phyloP scores from a whole-genome alignment of 2,797 vertebrate species.

The Apogon hyalosoma region DNA sequence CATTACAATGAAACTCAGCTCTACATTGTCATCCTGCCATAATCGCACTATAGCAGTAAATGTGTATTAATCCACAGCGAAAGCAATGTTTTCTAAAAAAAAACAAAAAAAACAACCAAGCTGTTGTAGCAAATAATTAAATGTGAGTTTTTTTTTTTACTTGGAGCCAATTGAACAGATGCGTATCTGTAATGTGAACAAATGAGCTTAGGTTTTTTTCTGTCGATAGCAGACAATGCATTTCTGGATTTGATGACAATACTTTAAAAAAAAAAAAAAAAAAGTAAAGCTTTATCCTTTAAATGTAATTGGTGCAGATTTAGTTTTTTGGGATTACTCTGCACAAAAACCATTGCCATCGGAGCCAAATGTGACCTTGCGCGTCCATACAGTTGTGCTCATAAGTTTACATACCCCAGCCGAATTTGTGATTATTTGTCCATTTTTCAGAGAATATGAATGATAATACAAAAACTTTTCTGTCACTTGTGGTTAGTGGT shows the following conservation, averaged over 20 bases:
- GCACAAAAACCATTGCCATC: too few relatives aligned
- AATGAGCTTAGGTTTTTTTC: neutral
- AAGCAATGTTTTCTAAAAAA: neutral
- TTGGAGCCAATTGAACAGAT: neutral
- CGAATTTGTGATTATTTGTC: neutral
- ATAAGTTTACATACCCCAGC: too few relatives aligned
- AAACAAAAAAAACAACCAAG: neutral
- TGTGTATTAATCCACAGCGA: neutral
- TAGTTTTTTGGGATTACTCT: constrained; percentile 2
- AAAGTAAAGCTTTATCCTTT: neutral
- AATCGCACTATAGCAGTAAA: neutral
- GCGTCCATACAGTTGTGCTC: neutral
- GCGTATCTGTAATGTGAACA: neutral
- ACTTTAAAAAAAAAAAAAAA: constrained; percentile 6
- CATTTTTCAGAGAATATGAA: too few relatives aligned
- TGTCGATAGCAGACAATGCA: neutral
- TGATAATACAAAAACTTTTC: too few relatives aligned
- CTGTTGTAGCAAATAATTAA: neutral
- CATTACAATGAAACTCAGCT: too few relatives aligned
- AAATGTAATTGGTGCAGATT: constrained; percentile 16
- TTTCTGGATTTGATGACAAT: constrained; percentile 3
- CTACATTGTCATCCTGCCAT: too few relatives aligned
- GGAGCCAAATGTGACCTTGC: constrained; percentile 20
- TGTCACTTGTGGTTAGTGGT: too few relatives aligned
- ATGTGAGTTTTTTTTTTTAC: too few relatives aligned